Base-by-base conservation (phyloP, 2,113 vertebrate genomes). In the Phaethon lepturus region DNA sequence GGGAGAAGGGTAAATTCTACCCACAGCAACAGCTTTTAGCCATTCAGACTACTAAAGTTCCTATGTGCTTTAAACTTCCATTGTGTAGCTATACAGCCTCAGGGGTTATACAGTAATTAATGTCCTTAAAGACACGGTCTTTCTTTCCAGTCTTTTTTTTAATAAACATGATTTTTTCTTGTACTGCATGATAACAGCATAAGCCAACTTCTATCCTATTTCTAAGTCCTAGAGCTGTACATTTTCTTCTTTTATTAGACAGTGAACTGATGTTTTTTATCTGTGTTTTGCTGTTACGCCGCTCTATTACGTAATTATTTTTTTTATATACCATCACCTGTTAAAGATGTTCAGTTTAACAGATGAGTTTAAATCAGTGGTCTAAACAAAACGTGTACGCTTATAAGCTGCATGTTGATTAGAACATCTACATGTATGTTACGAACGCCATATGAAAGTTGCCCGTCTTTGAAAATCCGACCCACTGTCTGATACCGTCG, bases 111-210 rank as follows among this genome's bases (percentile, higher is more conserved):
- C 52, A 88, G 14, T 60, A 86, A 66, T 71, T 50, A 93, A 83
- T 47, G 31, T 63, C 67, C 42, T 76, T 88, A 76, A 83, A 92
- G 71, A 83, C 26, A 80, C 2, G 6, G 67, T 53, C n/a, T 55
- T 92, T 82, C 45, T 92, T 74, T 12, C 49, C 31, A 40, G 33
- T 11, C n/a, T 86, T 64, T 77, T 76, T 82, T 74, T 87, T 40
- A 83, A 93, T 72, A 86, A 94, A 83, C 10, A 52, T 31, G 14
- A 38, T 74, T 68, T 91, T 82, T 94, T 86, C 50, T 89, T 94
- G 31, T 75, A 68, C 52, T 52, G 8, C 74, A n/a, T 56, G 40
- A 76, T 73, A 92, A 72, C n/a, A 77, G 63, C 72, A 69, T 50
- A 90, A 95, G 82, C 52, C 29, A 93, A 58, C 86, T 92, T 73